phyloP scores from a whole-genome alignment of 2,888 invertebrate genomes.

The Sialis lutaria region DNA sequence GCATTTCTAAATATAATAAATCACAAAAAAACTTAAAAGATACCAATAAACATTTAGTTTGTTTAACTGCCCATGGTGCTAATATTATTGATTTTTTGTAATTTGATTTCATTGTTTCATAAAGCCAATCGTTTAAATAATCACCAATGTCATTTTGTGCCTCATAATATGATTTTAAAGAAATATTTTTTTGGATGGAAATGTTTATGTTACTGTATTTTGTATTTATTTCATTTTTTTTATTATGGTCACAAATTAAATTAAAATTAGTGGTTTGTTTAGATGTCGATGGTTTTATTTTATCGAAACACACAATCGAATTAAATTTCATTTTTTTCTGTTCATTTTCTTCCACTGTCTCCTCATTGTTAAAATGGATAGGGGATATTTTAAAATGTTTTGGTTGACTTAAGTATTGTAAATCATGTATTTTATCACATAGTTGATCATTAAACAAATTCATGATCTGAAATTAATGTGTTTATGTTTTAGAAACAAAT shows the following conservation, averaged over 20 bases:
- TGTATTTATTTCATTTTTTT: background rate
- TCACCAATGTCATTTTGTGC: background rate
- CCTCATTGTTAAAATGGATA: too few species aligned
- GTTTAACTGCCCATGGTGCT: background rate
- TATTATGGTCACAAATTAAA: background rate
- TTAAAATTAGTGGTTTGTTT: too few species aligned
- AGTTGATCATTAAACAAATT: background rate
- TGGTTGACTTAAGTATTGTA: background rate
- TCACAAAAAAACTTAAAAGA: background rate
- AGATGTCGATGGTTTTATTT: too few species aligned
- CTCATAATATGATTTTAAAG: background rate
- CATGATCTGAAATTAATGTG: background rate
- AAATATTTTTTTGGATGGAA: background rate
- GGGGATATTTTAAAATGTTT: background rate
- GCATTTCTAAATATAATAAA: background rate
- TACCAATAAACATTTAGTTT: background rate
- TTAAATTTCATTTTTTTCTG: too few species aligned
- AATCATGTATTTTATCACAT: background rate
- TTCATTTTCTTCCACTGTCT: too few species aligned
- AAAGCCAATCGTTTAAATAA: slow-evolving; percentile 3
- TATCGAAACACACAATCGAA: too few species aligned
- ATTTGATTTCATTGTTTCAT: background rate
- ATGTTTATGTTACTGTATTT: background rate
- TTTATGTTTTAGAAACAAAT: slow-evolving; percentile 25
- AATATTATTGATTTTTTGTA: slow-evolving; percentile 1